Evolutionary conservation across 2,888 invertebrate species (phyloP), one percentile per base, ranked within the genome.

Genomic region (Eupithecia subumbrata): DNA sequence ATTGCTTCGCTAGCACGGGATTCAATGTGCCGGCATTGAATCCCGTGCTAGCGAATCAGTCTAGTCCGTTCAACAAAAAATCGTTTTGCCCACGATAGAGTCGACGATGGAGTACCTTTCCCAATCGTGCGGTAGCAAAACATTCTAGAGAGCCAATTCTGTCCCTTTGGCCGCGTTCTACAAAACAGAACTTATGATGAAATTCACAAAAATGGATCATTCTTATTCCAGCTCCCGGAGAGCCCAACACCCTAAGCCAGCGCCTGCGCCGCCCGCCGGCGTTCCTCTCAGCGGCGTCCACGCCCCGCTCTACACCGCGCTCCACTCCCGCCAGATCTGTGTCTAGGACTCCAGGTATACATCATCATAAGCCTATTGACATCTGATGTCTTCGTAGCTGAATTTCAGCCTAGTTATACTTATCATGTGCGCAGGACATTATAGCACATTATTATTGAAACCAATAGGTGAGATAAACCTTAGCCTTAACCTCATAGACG

Each of bases 191-290:
- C 8, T 4, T 9, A 40, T 40, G 8, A 40, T 37, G 40, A 40
- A 5, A 9, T 40, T 40, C 43, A 37, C 43, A 45, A 18, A 45
- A 45, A 18, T 2, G 0, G n/a, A n/a, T 14, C 18, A 34, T 8
- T 2, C 18, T n/a, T 66, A 34, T 45, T 71, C 0, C 86, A 97
- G 98, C 98, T 52, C 97, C 98, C 0, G 98, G 98, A 84, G 98
- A 97, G 86, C 97, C 97, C 81, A 97, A 97, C 87, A 97, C 97
- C 30, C 88, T 98, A 25, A 97, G 96, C 80, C 96, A 96, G 81
- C 96, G 97, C 71, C 89, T 98, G 75, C 95, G 96, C 0, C 95
- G 97, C 8, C 97, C 97, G 0, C 95, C 96, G 0, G 96, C 96
- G 67, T 89, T 97, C 63, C 84, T 96, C 48, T 97, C 97, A 0